A percentile compares a stretch with the other conserved stretches of the same genome.
phyloP scores from a whole-genome alignment of 1,140 invertebrate species.

The Cardiocondyla obscurior region DNA sequence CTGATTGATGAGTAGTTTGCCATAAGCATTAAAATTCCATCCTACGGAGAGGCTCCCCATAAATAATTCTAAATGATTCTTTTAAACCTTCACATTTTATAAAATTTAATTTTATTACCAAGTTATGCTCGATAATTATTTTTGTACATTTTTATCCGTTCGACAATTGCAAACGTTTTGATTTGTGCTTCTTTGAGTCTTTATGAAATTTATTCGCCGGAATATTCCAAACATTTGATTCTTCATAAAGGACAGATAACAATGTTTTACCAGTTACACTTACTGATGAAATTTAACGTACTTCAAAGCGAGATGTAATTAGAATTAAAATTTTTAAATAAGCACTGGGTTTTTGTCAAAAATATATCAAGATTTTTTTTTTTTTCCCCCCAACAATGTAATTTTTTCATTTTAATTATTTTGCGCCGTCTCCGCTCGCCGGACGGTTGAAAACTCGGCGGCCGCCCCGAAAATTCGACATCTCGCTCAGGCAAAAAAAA shows the following conservation, averaged over 20 bases:
- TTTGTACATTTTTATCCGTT: constrained; percentile 37
- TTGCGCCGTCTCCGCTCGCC: constrained; percentile 10
- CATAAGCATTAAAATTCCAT: not conserved
- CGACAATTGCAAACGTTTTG: constrained; percentile 11
- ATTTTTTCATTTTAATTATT: constrained; percentile 58
- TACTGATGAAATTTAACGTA: constrained; percentile 55
- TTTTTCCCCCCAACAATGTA: constrained; percentile 51
- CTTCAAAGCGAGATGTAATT: constrained; percentile 52
- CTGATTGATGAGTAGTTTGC: not conserved
- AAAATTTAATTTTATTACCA: constrained; percentile 10
- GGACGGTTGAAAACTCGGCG: constrained; percentile 10
- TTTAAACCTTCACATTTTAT: not conserved
- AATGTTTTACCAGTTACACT: constrained; percentile 42
- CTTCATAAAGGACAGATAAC: constrained; percentile 24
- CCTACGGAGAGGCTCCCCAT: not conserved
- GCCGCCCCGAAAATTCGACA: constrained; percentile 70
- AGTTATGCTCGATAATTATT: constrained; percentile 19
- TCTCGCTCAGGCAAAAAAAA: constrained; percentile 47
- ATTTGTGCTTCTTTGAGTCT: constrained; percentile 44
- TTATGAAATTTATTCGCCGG: too few species aligned
- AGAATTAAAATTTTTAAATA: constrained; percentile 52
- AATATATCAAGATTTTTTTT: constrained; percentile 57
- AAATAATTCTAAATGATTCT: constrained; percentile 12
- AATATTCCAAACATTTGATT: too few species aligned
- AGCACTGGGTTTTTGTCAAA: constrained; percentile 38